A percentile compares a stretch with the other conserved stretches of the same genome.
Evolutionary conservation across 2,113 vertebrate genomes (phyloP).

Genomic region (Nothobranchius kuhntae): DNA sequence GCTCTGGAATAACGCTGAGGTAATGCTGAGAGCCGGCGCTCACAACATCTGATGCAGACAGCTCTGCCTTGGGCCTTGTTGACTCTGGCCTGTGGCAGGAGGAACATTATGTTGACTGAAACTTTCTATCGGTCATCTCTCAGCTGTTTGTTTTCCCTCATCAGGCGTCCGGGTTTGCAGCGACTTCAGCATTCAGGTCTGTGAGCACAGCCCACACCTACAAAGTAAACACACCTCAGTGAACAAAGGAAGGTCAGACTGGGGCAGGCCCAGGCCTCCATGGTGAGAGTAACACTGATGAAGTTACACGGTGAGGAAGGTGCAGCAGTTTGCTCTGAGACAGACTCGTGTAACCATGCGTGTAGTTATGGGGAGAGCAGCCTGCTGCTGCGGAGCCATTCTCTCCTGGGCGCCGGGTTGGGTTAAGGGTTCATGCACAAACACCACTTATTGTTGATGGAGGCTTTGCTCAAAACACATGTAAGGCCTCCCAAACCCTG

Average conservation of each 20-base stretch:
- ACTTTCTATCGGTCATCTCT: constrained; percentile 69
- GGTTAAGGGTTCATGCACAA: constrained; percentile 48
- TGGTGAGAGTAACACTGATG: constrained; percentile 17
- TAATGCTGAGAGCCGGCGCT: constrained; percentile 18
- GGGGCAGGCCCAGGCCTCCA: constrained; percentile 54
- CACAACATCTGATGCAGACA: constrained; percentile 61
- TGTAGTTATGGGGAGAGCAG: constrained; percentile 76
- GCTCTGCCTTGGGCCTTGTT: constrained; percentile 56
- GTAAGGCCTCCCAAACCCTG: constrained; percentile 15
- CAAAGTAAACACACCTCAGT: constrained; percentile 61
- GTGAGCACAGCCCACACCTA: constrained; percentile 60
- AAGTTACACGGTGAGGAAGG: constrained; percentile 6
- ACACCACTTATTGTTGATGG: constrained; percentile 2
- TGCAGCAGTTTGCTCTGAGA: constrained; percentile 61
- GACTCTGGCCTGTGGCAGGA: constrained; percentile 38
- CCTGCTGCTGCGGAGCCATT: constrained; percentile 47
- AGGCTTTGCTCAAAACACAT: constrained; percentile 1
- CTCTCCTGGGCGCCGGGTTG: constrained; percentile 42
- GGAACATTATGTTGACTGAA: constrained; percentile 68
- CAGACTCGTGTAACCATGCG: constrained; percentile 71
- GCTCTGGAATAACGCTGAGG: constrained; percentile 23
- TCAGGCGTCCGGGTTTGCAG: constrained; percentile 54
- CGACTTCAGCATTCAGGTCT: constrained; percentile 13
- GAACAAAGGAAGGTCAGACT: constrained; percentile 66
- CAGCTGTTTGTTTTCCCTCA: constrained; percentile 55